phyloP scores from a whole-genome alignment of 2,888 invertebrate genomes.

The Pasiphila rectangulata region DNA sequence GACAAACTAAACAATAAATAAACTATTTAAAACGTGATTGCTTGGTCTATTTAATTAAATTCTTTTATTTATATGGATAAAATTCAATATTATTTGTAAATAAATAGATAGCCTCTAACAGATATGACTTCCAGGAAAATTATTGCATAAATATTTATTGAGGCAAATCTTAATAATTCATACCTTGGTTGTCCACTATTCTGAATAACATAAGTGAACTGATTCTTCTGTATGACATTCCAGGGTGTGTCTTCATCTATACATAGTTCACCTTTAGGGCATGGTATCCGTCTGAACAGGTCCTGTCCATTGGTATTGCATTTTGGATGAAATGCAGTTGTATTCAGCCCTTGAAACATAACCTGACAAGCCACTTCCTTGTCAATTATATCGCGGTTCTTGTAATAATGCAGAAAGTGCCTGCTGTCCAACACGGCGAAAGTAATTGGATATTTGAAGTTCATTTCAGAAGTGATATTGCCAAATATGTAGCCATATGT shows the following conservation, averaged over 20 bases:
- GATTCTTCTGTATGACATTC: conserved; percentile 92
- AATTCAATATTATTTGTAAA: too few species aligned
- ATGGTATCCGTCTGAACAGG: conserved; percentile 92
- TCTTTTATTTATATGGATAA: too few species aligned
- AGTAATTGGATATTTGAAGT: conserved; percentile 86
- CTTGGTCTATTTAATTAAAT: too few species aligned
- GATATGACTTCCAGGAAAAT: too few species aligned
- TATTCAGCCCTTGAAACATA: conserved; percentile 93
- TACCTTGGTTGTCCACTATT: conserved; percentile 95
- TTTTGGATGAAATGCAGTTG: conserved; percentile 90
- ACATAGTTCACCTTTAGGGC: conserved; percentile 87
- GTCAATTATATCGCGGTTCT: conserved; percentile 83
- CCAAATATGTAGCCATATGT: conserved; percentile 98
- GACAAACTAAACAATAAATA: too few species aligned
- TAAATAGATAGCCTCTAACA: too few species aligned
- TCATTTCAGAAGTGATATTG: conserved; percentile 89
- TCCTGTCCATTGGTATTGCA: conserved; percentile 89
- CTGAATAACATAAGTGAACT: conserved; percentile 96
- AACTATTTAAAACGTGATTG: too few species aligned
- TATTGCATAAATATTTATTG: too few species aligned
- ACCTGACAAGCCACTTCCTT: conserved; percentile 88
- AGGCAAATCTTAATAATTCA: too few species aligned
- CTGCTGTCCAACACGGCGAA: conserved; percentile 94
- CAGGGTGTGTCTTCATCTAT: conserved; percentile 91
- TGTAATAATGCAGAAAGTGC: conserved; percentile 94